Conservation (phyloP, 2,797 vertebrate genomes). For the Crocidura indochinensis region DNA sequence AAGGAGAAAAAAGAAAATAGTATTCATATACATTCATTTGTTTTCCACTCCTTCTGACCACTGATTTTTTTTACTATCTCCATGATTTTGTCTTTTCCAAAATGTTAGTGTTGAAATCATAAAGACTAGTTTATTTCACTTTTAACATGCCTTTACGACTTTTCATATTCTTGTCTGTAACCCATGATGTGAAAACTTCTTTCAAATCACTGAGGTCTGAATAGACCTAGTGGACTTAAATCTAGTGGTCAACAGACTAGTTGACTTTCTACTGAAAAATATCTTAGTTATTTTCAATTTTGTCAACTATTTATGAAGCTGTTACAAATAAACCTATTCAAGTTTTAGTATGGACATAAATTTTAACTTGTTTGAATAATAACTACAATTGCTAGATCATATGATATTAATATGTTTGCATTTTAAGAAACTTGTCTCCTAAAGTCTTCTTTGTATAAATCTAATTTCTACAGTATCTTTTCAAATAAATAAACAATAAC, state of each 20-base stretch:
- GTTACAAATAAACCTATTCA: not conserved
- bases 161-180: not conserved
- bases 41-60: not conserved
- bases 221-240: not conserved
- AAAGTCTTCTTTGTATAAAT: slow-evolving; percentile 33
- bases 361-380: slow-evolving; percentile 35
- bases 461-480: slow-evolving; percentile 7
- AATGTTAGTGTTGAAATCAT: not conserved
- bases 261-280: not conserved
- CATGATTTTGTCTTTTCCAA: slow-evolving; percentile 29
- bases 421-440: slow-evolving; percentile 29
- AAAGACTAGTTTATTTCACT: not conserved
- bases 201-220: not conserved
- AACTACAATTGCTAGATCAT: not conserved
- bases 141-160: not conserved
- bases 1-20: too few relatives aligned
- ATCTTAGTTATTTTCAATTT: not conserved
- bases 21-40: too few relatives aligned
- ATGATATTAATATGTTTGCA: slow-evolving; percentile 5
- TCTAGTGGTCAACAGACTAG: not conserved
- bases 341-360: slow-evolving; percentile 15
- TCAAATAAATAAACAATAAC: slow-evolving; percentile 41
- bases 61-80: slow-evolving; percentile 21
- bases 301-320: not conserved
- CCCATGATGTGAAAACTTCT: not conserved